A percentile compares a stretch with the other conserved stretches of the same genome.
Evolutionary conservation across 2,888 invertebrate genomes (phyloP).

Genomic region (Beris morrisii): DNA sequence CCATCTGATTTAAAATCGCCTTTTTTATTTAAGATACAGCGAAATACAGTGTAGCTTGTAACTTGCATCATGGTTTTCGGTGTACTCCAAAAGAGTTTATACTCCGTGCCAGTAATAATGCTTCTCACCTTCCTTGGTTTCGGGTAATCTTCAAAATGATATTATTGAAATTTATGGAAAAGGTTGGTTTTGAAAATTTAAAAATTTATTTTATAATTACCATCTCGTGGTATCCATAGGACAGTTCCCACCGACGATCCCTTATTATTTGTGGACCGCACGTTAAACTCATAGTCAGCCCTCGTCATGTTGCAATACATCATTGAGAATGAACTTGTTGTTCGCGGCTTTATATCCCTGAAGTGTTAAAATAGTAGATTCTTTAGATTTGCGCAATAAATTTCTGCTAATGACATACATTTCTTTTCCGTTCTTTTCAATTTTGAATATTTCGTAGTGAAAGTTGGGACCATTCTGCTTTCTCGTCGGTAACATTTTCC

Average conservation of each 20-base stretch:
- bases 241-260: slow-evolving; percentile 10
- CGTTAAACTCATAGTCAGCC: slow-evolving; percentile 53
- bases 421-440: slow-evolving; percentile 43
- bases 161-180: not conserved
- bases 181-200: not conserved
- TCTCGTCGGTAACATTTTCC: slow-evolving; percentile 71
- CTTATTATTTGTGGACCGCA: slow-evolving; percentile 58
- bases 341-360: too few species aligned
- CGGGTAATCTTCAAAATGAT: slow-evolving; percentile 39
- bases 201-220: slow-evolving; percentile 1
- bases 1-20: not conserved
- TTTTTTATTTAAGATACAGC: slow-evolving; percentile 62
- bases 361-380: too few species aligned
- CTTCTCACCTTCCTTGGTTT: slow-evolving; percentile 69
- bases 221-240: slow-evolving; percentile 15
- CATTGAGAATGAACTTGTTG: not conserved
- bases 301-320: slow-evolving; percentile 12
- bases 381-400: not conserved
- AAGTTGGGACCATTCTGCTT: slow-evolving; percentile 76
- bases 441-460: slow-evolving; percentile 64
- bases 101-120: slow-evolving; percentile 71
- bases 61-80: slow-evolving; percentile 55
- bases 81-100: slow-evolving; percentile 74
- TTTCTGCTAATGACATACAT: slow-evolving; percentile 37
- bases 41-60: slow-evolving; percentile 78